Evolutionary conservation across 2,888 invertebrate species (phyloP).

Genomic region (Apamea epomidion): DNA sequence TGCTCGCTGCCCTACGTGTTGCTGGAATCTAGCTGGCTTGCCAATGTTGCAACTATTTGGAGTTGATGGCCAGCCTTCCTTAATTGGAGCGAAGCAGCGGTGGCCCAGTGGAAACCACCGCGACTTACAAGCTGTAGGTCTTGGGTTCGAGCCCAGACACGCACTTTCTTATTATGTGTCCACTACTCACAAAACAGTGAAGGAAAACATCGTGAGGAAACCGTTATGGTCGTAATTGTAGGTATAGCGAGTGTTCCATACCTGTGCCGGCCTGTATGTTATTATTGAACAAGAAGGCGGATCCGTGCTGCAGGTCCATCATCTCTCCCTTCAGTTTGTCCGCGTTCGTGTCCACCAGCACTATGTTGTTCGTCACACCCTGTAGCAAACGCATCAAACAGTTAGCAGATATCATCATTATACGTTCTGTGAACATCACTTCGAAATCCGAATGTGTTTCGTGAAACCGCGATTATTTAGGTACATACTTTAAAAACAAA

Average conservation of each 20-base stretch:
- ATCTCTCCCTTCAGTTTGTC: conserved; percentile 97
- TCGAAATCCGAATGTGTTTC: background rate
- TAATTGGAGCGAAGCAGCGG: background rate
- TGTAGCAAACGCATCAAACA: conserved; percentile 73
- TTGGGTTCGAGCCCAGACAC: background rate
- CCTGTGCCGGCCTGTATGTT: conserved; percentile 92
- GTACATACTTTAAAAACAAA: background rate
- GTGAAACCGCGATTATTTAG: background rate
- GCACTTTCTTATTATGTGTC: background rate
- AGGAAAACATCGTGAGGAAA: too few species aligned
- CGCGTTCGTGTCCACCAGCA: conserved; percentile 94
- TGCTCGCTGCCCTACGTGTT: background rate
- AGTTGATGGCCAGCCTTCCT: background rate
- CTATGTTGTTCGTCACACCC: conserved; percentile 95
- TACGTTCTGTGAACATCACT: background rate
- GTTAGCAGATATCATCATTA: background rate
- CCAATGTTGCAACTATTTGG: background rate
- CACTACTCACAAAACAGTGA: background rate
- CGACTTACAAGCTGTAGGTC: background rate
- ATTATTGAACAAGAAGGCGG: conserved; percentile 95
- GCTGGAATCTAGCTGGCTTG: background rate
- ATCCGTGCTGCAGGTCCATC: conserved; percentile 97
- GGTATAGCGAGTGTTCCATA: conserved; percentile 44
- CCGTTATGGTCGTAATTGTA: background rate
- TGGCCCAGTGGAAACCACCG: background rate